Evolutionary conservation across 1,140 invertebrate genomes (phyloP), one percentile per base, ranked within the genome.

Genomic region (Ceratoteleas bidentatus): DNA sequence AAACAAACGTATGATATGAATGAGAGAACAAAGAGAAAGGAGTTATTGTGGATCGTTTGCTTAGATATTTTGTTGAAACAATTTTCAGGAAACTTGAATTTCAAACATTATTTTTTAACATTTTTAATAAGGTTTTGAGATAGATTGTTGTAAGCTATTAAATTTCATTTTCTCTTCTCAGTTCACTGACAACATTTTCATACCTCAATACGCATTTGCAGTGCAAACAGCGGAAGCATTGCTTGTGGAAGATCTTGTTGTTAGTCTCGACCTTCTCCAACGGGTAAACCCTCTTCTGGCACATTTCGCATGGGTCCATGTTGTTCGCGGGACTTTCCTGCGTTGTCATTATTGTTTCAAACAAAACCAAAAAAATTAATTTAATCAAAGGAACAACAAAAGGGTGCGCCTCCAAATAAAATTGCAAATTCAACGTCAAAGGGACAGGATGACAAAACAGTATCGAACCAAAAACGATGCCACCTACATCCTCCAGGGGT

Each of bases 181-280:
- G n/a, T n/a, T n/a, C n/a, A n/a, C 16, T 57, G 0, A 36, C 47
- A 61, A 32, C 43, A 5, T 7, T 61, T 45, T 43, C 88, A 53
- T 94, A 96, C 96, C 95, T 95, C 70, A 96, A 89, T 69, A 95
- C 92, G 83, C 94, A 94, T 85, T 94, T 94, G 90, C 96, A 97
- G 83, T 96, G 95, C 61, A 94, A 93, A 90, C 96, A 97, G 80
- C 94, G 93, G 91, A 97, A 96, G 90, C 96, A 97, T 78, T 93
- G 93, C 87, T 95, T 95, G 88, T 96, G 96, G 88, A 95, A 95
- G 53, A 94, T 92, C 86, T 94, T 94, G 78, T 95, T 95, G 86
- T 95, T 94, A 45, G 95, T 95, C 85, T 96, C 95, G 45, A 96
- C 92, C 90, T 95, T 95, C 89, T 97, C 96, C 92, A 96, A 92